Evolutionary conservation across 2,113 vertebrate genomes (phyloP), one percentile per base, ranked within the genome.

Genomic region (Ceyx melanurus): DNA sequence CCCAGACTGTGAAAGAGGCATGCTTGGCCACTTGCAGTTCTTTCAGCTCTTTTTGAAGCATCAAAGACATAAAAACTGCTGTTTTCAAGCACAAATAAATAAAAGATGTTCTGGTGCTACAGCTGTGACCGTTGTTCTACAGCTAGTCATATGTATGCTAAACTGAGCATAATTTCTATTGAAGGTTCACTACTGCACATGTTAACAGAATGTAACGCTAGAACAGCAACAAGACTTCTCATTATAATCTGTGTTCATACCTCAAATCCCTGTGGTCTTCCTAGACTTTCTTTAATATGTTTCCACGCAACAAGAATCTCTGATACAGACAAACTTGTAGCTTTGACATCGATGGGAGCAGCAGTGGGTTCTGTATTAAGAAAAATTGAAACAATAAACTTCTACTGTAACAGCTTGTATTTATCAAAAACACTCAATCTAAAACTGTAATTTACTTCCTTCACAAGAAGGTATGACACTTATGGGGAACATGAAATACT

Each of bases 201-300:
- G 82, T 93, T 86, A 95, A 58, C 50, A 95, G 65, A 83, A 86
- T 42, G 71, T n/a, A 81, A 45, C 2, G 21, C 70, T 62, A n/a
- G 14, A 94, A 89, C 95, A 88, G 76, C 48, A 96, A 88, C 60
- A 83, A 87, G 61, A 90, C 40, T 89, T 93, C 86, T 94, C 94
- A 81, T 95, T 92, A 83, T 54, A 20, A 43, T 94, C 79, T 75
- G 26, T 77, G 67, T 88, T 90, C 97, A 93, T 98, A 99, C 99
- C 98, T 99, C 99, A 95, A 99, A 99, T 97, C 98, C 99, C 97
- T 98, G 97, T 9, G 99, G 98, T 97, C 97, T 98, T 98, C 99
- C 99, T 42, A 98, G 98, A 37, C 98, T 99, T 62, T 99, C 99
- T 94, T 97, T 98, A 58, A 97, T 97, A 23, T 98, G 97, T 95